Base-by-base conservation (phyloP, 1,140 invertebrate genomes). In the Eriocheir sinensis region DNA sequence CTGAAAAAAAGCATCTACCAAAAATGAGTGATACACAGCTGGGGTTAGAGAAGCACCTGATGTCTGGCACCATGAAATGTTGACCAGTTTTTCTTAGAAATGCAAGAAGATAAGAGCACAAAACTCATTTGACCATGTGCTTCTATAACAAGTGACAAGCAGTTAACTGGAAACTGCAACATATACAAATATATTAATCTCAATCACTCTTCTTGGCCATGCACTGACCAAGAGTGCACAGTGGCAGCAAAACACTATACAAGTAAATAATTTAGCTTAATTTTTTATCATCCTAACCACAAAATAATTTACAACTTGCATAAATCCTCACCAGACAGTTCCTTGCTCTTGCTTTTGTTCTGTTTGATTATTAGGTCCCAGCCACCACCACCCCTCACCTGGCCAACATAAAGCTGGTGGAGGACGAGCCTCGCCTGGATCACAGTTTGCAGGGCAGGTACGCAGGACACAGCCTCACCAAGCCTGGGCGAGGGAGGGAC, bases 71-170 rank as follows among this genome's bases (percentile, higher is more conserved):
- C 60, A n/a, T 72, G 27, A 72, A 72, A 72, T n/a, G 27, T 72
- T n/a, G n/a, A n/a, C 60, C 17, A 27, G 17, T 72, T 72, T 27
- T 72, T n/a, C 60, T n/a, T n/a, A 72, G 60, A 72, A n/a, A 21
- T 72, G 12, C 60, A 72, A 72, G 21, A 72, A 8, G 21, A 72
- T 72, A 72, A 72, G 27, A n/a, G 60, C 60, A 72, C 60, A 72
- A 72, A 72, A 17, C n/a, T 72, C 21, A 72, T 72, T 21, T 72
- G 60, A 72, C 60, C 60, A 72, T 72, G 60, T 72, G 60, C 60
- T 72, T 72, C 60, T n/a, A 72, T 72, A 72, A 72, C 60, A 72
- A 72, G 60, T 72, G 60, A 72, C 60, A 72, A 72, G 60, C 60
- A 72, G 60, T 72, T 21, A 12, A 72, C 6, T n/a, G 21, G 0